Evolutionary conservation across 2,797 vertebrate species (phyloP), one percentile per base, ranked within the genome.

Genomic region (Helicolenus hilgendorfi): DNA sequence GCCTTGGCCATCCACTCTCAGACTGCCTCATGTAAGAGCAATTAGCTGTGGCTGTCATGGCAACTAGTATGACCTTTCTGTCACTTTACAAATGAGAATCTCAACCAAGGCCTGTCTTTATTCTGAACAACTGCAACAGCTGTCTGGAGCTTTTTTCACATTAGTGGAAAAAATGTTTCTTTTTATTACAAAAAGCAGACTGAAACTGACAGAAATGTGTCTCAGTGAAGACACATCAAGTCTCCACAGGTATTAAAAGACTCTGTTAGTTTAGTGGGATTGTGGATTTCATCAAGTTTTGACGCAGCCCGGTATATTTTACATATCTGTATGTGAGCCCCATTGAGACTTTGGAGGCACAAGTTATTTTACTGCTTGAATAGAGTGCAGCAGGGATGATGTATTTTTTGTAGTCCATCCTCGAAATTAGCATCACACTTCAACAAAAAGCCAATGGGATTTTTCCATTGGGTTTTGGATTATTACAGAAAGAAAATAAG

Each of bases 61-160:
- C 81, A 95, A 95, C 94, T 72, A 86, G 81, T 76, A 78, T 93
- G 87, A 93, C 74, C 81, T 93, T 93, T 92, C 58, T 90, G 76
- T 87, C 72, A 90, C 89, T 95, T 92, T 76, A 77, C 65, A 80
- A 81, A 77, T 15, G 14, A 45, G 58, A 91, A 75, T 77, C 77
- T 90, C 83, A 56, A 77, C 70, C 79, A 82, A 89, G 69, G 81
- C 5, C 55, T 24, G 1, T 85, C 74, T 89, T 89, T 74, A 33
- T 81, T 85, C 53, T 77, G 27, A 78, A 77, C 69, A 67, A 24
- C 81, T 80, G 24, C 36, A 89, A 71, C 83, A 85, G 60, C 49
- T 78, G 75, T 77, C 22, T 78, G 35, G n/a, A 68, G 59, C 31
- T 58, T 73, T 83, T 80, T 81, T 65, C 49, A 65, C 36, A 27